Conservation (phyloP, 2,888 invertebrate species). For the Thymelicus acteon region DNA sequence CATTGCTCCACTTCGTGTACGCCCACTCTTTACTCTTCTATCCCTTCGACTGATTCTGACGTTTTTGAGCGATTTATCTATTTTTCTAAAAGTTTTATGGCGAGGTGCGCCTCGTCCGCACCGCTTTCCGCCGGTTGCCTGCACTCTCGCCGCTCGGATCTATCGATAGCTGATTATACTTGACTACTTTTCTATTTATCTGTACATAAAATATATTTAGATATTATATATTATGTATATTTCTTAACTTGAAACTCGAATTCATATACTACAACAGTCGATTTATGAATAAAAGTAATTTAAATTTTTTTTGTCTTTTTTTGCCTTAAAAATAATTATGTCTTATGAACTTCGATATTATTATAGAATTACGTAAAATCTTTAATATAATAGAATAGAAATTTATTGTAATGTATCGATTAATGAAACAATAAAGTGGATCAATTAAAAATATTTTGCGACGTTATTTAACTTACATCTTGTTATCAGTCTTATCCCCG, state of each 20-base stretch:
- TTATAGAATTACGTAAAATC: constrained; percentile 32
- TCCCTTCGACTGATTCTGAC: constrained; percentile 83
- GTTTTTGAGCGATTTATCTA: constrained; percentile 85
- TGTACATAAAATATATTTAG: constrained; percentile 85
- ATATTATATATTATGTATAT: constrained; percentile 84
- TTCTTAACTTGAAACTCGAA: constrained; percentile 83
- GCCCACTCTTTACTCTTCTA: constrained; percentile 69
- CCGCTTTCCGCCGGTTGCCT: constrained; percentile 82
- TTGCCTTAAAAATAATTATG: constrained; percentile 32
- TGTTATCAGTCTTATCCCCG: neutral
- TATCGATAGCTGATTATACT: constrained; percentile 83
- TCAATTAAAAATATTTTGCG: constrained; percentile 34
- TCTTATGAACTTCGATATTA: constrained; percentile 36
- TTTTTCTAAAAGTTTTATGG: constrained; percentile 84
- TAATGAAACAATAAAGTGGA: constrained; percentile 37
- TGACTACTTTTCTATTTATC: constrained; percentile 84
- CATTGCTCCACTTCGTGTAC: constrained; percentile 53
- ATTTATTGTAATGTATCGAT: constrained; percentile 33
- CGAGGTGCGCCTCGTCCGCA: constrained; percentile 83
- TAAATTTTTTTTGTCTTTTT: constrained; percentile 38
- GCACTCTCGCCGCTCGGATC: constrained; percentile 82
- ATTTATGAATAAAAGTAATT: constrained; percentile 80
- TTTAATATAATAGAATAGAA: constrained; percentile 27
- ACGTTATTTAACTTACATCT: constrained; percentile 22
- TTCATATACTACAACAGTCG: constrained; percentile 84